Base-by-base conservation (phyloP, 2,113 vertebrate species). In the Cryptotis parvus region DNA sequence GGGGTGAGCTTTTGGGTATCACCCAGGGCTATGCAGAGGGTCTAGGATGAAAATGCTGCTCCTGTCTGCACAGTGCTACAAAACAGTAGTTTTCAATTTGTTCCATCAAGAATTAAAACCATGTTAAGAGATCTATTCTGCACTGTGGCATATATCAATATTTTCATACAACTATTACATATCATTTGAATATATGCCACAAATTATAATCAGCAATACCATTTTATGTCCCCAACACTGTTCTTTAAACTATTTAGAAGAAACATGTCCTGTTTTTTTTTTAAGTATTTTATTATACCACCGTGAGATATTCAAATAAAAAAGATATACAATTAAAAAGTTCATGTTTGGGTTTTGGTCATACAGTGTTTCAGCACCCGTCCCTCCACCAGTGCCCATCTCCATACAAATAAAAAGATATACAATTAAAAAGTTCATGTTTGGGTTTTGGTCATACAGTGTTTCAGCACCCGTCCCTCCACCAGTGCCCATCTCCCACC, bases 31-130 rank as follows among this genome's bases (percentile, higher is more conserved):
- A 3, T 3, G 6, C 24, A 31, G 5, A 8, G 6, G 8, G 16
- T 43, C 6, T 11, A 4, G 12, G 18, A 14, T 1, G 16, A 3
- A 31, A 33, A 58, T 35, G 11, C 22, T 14, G 3, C 26, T 4
- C 2, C 6, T 41, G 1, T 35, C 33, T 35, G 29, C 29, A 8
- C 26, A 35, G 0, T 26, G 35, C 41, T 72, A 31, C 14, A 3
- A 8, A 41, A 55, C 6, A 26, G 27, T 15, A 10, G 3, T 2
- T 63, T 83, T 77, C 15, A 49, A 43, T 31, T 1, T 5, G 20
- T 95, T 65, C 52, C 2, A 83, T 84, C n/a, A 49, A 4, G 65
- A 35, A 11, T 84, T 90, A 49, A 68, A 94, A 61, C 26, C 11
- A 9, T 9, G 35, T 35, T 9, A 49, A 70, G 45, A 20, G 16